phyloP scores from a whole-genome alignment of 2,888 invertebrate genomes.

The Cylindroiulus punctatus region DNA sequence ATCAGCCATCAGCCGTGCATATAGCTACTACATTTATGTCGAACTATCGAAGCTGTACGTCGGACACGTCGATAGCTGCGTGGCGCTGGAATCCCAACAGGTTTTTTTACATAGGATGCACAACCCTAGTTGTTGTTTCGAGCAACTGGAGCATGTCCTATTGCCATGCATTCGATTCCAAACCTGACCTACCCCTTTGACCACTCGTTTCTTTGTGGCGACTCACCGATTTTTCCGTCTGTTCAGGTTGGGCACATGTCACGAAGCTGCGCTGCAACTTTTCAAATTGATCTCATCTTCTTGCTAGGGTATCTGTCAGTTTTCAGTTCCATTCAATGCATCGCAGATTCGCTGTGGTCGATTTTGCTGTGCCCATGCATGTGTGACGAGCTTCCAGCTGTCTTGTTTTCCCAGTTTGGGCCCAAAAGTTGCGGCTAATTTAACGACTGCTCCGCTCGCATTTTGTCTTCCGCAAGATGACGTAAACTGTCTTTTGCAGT shows the following conservation, averaged over 20 bases:
- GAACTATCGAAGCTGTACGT: no score
- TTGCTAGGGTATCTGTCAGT: background rate
- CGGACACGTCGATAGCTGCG: background rate
- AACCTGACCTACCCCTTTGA: background rate
- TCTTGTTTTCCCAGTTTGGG: background rate
- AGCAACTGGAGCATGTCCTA: constrained; percentile 23
- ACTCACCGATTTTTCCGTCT: background rate
- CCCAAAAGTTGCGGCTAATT: no score
- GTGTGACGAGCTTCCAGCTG: background rate
- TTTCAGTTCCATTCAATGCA: background rate
- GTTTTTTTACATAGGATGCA: background rate
- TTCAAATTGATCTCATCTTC: no score
- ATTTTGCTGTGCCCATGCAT: background rate
- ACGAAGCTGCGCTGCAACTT: background rate
- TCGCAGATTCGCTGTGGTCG: background rate
- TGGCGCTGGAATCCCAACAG: background rate
- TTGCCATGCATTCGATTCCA: background rate
- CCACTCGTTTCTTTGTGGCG: background rate
- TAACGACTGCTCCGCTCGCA: no score
- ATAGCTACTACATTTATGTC: no score
- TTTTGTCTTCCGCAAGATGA: background rate
- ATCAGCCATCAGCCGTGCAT: background rate
- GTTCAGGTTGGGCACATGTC: background rate
- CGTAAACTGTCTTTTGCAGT: background rate
- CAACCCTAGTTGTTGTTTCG: background rate